These are phyloP conservation scores for Dichetophora obliterata DNA, from an alignment of 2,888 invertebrate species.

Conservation along the genomic window DNA sequence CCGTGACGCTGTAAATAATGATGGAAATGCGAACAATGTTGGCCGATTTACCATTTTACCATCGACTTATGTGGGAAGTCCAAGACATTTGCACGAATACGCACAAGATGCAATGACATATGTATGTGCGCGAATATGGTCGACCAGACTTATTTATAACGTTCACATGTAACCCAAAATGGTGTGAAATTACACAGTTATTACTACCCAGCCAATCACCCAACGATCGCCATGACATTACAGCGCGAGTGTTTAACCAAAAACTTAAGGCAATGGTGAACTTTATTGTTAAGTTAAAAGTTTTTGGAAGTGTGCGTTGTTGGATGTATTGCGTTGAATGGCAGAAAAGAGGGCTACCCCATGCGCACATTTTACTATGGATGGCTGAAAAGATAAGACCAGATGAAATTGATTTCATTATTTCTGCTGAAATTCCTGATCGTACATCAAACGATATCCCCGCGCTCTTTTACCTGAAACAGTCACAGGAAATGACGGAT, in stretches of 20 bases:
- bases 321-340: constrained; percentile 16
- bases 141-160: too few relatives aligned
- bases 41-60: constrained; percentile 11
- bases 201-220: constrained; percentile 40
- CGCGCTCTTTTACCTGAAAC: constrained; percentile 2
- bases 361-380: constrained; percentile 3
- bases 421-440: constrained; percentile 11
- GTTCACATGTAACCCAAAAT: constrained; percentile 40
- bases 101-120: too few relatives aligned
- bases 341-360: constrained; percentile 18
- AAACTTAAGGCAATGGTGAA: neutral
- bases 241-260: too few relatives aligned
- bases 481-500: constrained; percentile 28
- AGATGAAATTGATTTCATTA: constrained; percentile 17
- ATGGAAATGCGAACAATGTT: constrained; percentile 45
- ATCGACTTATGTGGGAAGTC: neutral
- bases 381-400: neutral
- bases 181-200: constrained; percentile 38
- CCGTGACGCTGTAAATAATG: constrained; percentile 53
- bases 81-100: constrained; percentile 21
- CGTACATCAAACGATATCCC: neutral
- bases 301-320: constrained; percentile 6
- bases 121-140: too few relatives aligned
- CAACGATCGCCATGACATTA: too few relatives aligned
- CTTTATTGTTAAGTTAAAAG: constrained; percentile 3